phyloP scores from a whole-genome alignment of 2,113 vertebrate genomes.

The Ifrita kowaldi region DNA sequence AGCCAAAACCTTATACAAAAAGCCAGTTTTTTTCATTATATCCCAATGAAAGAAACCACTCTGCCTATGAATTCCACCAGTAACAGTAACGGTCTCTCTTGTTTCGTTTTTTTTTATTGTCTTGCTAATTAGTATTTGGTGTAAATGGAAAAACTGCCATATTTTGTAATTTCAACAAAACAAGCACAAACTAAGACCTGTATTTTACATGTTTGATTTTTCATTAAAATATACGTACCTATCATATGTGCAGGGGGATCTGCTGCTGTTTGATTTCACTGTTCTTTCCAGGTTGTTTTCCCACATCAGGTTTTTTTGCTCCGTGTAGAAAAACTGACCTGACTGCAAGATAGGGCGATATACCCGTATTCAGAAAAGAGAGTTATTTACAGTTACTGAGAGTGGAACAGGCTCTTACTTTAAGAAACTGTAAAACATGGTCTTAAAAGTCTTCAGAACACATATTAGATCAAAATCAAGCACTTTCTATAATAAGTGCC shows the following conservation, averaged over 20 bases:
- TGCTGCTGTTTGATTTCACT: not conserved
- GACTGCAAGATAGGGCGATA: not conserved
- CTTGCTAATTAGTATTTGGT: not conserved
- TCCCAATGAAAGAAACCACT: not conserved
- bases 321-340: not conserved
- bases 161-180: not conserved
- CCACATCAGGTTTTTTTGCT: not conserved
- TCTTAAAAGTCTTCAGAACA: not conserved
- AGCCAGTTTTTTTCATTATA: not conserved
- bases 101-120: not conserved
- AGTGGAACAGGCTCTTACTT: not conserved
- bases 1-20: not conserved
- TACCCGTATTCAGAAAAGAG: not conserved
- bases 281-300: not conserved
- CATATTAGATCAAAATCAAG: not conserved
- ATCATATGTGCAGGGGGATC: not conserved
- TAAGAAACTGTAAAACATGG: not conserved
- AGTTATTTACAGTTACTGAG: not conserved
- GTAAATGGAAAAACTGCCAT: not conserved
- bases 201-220: not conserved
- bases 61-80: not conserved
- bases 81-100: not conserved
- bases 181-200: not conserved
- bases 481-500: not conserved
- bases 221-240: not conserved